Percentiles rank a stretch among this genome's conserved stretches.
These are phyloP conservation scores for Rhyacichthys aspro DNA, from an alignment of 2,797 vertebrate species.

Conservation along the genomic window DNA sequence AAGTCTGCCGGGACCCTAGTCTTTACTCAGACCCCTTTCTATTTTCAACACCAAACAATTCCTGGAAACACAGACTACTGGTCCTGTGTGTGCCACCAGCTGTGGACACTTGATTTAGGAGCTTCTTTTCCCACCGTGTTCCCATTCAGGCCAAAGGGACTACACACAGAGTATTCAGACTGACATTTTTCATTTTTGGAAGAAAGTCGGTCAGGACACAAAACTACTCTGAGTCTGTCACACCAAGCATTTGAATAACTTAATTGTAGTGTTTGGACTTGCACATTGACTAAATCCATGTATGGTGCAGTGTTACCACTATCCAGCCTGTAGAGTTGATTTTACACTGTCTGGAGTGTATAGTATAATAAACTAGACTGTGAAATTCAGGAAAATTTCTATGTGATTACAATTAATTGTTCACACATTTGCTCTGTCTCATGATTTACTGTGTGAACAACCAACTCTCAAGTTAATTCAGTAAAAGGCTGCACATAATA, in stretches of 20 bases:
- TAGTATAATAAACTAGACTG: background rate
- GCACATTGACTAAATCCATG: too few relatives aligned
- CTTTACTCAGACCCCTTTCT: slow-evolving; percentile 47
- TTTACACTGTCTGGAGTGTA: background rate
- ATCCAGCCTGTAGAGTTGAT: background rate
- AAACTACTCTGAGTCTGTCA: slow-evolving; percentile 19
- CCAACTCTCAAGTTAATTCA: background rate
- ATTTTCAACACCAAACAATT: slow-evolving; percentile 58
- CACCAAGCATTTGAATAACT: slow-evolving; percentile 26
- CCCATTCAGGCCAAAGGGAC: slow-evolving; percentile 12
- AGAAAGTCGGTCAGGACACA: slow-evolving; percentile 40
- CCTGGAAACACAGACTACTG: slow-evolving; percentile 48
- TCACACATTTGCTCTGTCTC: background rate
- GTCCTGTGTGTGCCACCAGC: slow-evolving; percentile 20
- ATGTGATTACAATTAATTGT: background rate
- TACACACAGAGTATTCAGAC: slow-evolving; percentile 24
- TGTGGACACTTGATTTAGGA: slow-evolving; percentile 22
- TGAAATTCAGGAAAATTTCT: background rate
- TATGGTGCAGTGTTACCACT: too few relatives aligned
- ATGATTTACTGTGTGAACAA: slow-evolving; percentile 6
- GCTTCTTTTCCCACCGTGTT: slow-evolving; percentile 20
- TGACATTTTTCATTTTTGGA: slow-evolving; percentile 41
- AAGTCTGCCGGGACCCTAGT: slow-evolving; percentile 49
- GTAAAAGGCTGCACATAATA: background rate
- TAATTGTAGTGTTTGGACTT: too few relatives aligned